phyloP scores from a whole-genome alignment of 2,113 vertebrate species.

The Egretta garzetta region DNA sequence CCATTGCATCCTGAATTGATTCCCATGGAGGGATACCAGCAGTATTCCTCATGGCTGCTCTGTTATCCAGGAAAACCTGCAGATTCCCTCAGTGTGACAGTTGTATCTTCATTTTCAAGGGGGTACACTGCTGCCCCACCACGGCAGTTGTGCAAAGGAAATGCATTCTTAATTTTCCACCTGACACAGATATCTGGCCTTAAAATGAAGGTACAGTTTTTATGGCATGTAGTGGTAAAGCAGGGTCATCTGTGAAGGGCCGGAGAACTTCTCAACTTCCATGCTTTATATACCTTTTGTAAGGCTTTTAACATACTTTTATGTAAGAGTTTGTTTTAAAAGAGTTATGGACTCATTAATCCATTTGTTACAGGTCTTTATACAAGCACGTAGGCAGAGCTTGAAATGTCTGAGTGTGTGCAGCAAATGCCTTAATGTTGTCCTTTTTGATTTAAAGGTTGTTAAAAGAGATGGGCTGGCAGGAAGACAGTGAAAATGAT shows the following conservation, averaged over 20 bases:
- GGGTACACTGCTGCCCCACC: neutral
- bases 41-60: neutral
- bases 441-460: constrained; percentile 64
- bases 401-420: neutral
- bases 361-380: neutral
- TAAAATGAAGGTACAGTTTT: neutral
- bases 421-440: neutral
- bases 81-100: neutral
- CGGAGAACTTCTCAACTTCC: neutral
- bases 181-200: neutral
- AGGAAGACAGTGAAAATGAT: constrained; percentile 84
- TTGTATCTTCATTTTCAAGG: neutral
- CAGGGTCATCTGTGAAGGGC: neutral
- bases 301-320: neutral
- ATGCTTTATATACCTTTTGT: neutral
- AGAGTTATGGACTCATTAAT: neutral
- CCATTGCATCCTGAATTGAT: neutral
- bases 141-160: neutral
- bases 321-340: neutral
- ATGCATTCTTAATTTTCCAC: neutral
- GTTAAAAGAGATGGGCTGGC: constrained; percentile 87
- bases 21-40: neutral
- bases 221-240: neutral
- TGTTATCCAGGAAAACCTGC: neutral
- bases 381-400: neutral